Evolutionary conservation across 2,888 invertebrate species (phyloP).

Genomic region (Gnatocerus cornutus): DNA sequence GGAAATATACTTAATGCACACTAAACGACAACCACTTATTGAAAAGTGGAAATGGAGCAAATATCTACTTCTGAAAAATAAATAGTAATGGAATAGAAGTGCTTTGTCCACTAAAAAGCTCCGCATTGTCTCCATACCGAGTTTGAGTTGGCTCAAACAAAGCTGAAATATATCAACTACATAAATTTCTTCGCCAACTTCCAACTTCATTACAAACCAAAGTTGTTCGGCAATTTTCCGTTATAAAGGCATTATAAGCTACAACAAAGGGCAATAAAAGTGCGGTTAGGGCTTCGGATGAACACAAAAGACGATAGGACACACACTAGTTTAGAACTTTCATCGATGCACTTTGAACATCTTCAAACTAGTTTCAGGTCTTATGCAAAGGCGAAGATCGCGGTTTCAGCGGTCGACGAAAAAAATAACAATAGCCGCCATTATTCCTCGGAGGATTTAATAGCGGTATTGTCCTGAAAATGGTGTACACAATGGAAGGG

Average conservation of each 20-base stretch:
- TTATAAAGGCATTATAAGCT: constrained; percentile 64
- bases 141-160: constrained; percentile 2
- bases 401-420: constrained; percentile 28
- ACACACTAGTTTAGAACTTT: constrained; percentile 53
- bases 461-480: constrained; percentile 36
- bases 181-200: constrained; percentile 47
- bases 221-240: constrained; percentile 62
- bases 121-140: constrained; percentile 5
- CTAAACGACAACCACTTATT: background rate
- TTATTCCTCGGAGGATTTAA: constrained; percentile 36
- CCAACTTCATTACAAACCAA: constrained; percentile 62
- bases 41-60: constrained; percentile 1
- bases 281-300: constrained; percentile 55
- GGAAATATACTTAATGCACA: background rate
- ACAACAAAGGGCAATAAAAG: constrained; percentile 65
- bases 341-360: constrained; percentile 57
- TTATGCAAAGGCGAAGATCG: constrained; percentile 28
- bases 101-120: constrained; percentile 7
- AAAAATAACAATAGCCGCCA: constrained; percentile 34
- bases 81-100: constrained; percentile 6
- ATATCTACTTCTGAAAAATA: constrained; percentile 7
- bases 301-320: constrained; percentile 47
- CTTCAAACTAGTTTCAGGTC: constrained; percentile 36
- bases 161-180: constrained; percentile 39
- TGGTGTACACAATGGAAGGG: constrained; percentile 29